Conservation (phyloP, 37 sponge, comb jelly and placozoan genomes). For the Lycopodina hypogea region DNA sequence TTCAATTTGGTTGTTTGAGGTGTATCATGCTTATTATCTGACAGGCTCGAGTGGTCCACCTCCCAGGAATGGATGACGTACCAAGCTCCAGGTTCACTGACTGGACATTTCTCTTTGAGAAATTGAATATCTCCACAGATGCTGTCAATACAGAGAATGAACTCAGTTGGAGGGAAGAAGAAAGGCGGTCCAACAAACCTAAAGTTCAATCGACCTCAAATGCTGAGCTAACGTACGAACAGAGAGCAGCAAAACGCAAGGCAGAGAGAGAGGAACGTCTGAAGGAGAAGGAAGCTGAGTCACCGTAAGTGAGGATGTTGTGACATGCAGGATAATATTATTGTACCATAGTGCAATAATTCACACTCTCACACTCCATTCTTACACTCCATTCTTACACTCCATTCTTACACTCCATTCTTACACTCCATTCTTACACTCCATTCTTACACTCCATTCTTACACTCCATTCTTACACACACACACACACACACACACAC, state of each 20-base stretch:
- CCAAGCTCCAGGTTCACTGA: conserved; percentile 57
- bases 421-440: too few relatives aligned
- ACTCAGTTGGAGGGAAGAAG: conserved; percentile 19
- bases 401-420: too few relatives aligned
- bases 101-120: conserved; percentile 41
- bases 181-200: background rate
- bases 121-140: conserved; percentile 28
- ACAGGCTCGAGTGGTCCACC: conserved; percentile 66
- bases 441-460: too few relatives aligned
- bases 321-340: too few relatives aligned
- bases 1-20: too few relatives aligned
- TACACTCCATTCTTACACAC: too few relatives aligned
- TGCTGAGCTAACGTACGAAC: conserved; percentile 48
- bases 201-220: background rate
- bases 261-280: conserved; percentile 54
- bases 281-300: conserved; percentile 32
- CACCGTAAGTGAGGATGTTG: background rate
- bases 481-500: too few relatives aligned
- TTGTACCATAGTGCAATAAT: too few relatives aligned
- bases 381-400: too few relatives aligned
- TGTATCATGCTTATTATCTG: too few relatives aligned
- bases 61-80: conserved; percentile 79
- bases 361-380: too few relatives aligned
- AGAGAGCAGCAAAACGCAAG: conserved; percentile 42
- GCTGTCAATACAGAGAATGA: background rate